phyloP scores from a whole-genome alignment of 2,113 vertebrate species.

The Epinephelus lanceolatus region DNA sequence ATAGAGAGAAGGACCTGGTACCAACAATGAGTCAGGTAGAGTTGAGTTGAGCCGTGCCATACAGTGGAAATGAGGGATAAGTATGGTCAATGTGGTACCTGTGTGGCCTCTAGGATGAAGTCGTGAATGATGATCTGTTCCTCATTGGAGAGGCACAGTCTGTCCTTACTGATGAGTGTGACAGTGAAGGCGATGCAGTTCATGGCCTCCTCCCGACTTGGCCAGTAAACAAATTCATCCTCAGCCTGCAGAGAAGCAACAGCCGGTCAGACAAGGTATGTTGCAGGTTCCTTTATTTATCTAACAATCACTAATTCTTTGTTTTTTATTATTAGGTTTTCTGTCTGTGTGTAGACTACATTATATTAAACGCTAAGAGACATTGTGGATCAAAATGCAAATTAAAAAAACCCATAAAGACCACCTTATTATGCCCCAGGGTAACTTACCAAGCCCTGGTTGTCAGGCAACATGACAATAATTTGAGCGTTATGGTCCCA shows the following conservation, averaged over 20 bases:
- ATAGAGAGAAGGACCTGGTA: too few relatives aligned
- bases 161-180: conserved; percentile 99
- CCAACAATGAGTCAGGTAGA: too few relatives aligned
- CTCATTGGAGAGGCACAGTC: conserved; percentile 98
- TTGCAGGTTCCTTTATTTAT: background rate
- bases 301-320: background rate
- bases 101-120: conserved; percentile 99
- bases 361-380: background rate
- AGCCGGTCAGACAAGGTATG: background rate
- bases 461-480: conserved; percentile 98
- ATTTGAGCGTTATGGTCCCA: conserved; percentile 99
- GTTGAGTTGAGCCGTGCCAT: too few relatives aligned
- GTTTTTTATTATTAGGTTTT: background rate
- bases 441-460: conserved; percentile 93
- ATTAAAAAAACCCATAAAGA: background rate
- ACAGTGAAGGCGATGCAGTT: conserved; percentile 99
- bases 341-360: background rate
- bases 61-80: background rate
- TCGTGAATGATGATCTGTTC: conserved; percentile 99
- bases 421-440: background rate
- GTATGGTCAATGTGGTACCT: conserved; percentile 83
- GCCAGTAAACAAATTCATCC: conserved; percentile 99
- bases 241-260: conserved; percentile 88
- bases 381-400: background rate
- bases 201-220: conserved; percentile 98